Evolutionary conservation across 92 coral and sea anemone genomes (phyloP).

Genomic region (Metridium senile): DNA sequence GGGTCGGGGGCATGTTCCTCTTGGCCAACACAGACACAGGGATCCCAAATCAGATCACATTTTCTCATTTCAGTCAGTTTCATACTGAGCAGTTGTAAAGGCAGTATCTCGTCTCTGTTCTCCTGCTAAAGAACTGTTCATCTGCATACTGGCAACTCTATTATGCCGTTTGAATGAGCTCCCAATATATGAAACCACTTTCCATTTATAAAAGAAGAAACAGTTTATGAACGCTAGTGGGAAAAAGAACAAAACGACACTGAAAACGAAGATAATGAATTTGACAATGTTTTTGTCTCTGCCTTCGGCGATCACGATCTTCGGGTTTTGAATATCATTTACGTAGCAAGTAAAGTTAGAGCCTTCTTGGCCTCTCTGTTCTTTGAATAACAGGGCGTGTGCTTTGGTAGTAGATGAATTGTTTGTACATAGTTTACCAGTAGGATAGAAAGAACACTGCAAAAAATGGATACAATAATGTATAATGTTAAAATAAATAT

Average conservation of each 20-base stretch:
- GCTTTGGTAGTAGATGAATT: neutral
- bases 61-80: neutral
- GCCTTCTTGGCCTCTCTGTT: slow-evolving; percentile 13
- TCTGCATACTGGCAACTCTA: slow-evolving; percentile 16
- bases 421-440: slow-evolving; percentile 20
- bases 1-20: no score
- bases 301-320: slow-evolving; percentile 17
- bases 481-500: no score
- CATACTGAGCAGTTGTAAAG: slow-evolving; percentile 16
- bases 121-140: neutral
- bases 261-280: slow-evolving; percentile 20
- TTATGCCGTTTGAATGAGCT: slow-evolving; percentile 15
- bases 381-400: slow-evolving; percentile 1
- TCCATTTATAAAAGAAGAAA: slow-evolving; percentile 43
- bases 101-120: slow-evolving; percentile 10
- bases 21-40: neutral
- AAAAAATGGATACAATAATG: neutral
- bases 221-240: slow-evolving; percentile 22
- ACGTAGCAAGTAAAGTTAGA: slow-evolving; percentile 25
- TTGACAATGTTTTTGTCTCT: slow-evolving; percentile 13
- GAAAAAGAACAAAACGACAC: slow-evolving; percentile 32
- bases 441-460: slow-evolving; percentile 46
- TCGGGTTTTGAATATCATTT: slow-evolving; percentile 8
- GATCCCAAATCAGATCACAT: neutral
- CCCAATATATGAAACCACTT: slow-evolving; percentile 17